Conservation (phyloP, 2,888 invertebrate genomes). For the Stenodera caucasica region DNA sequence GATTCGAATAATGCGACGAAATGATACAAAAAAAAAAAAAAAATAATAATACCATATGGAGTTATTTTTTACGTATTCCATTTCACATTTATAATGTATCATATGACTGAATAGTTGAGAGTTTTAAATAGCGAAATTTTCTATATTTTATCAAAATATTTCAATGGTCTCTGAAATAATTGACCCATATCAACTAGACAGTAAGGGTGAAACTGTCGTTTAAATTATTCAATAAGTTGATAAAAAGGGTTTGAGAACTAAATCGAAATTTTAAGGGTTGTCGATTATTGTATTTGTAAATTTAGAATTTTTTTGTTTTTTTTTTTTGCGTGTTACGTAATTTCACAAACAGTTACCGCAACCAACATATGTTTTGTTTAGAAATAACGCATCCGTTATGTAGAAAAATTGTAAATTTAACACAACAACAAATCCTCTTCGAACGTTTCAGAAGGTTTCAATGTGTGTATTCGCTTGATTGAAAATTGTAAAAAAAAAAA, state of each 20-base stretch:
- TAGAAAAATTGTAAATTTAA: constrained; percentile 6
- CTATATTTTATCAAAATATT: constrained; percentile 3
- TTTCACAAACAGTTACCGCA: neutral
- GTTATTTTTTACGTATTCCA: neutral
- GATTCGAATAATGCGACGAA: neutral
- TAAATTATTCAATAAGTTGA: constrained; percentile 17
- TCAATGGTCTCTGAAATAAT: constrained; percentile 17
- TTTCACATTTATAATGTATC: neutral
- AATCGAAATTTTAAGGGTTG: neutral
- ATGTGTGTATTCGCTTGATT: constrained; percentile 3
- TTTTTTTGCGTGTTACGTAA: neutral
- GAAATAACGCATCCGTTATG: neutral
- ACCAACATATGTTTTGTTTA: constrained; percentile 9
- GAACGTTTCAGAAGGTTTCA: neutral
- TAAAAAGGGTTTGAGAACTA: constrained; percentile 7
- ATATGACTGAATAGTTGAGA: neutral
- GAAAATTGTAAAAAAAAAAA: neutral
- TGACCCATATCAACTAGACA: constrained; percentile 20
- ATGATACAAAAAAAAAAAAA: neutral
- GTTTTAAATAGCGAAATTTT: neutral
- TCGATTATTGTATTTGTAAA: no score
- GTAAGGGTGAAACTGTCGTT: constrained; percentile 20
- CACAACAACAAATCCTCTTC: neutral
- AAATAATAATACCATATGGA: neutral
- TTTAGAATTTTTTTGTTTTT: no score